These are phyloP conservation scores for Cricetomys ansorgei DNA, from an alignment of 2,113 vertebrate species.

Conservation along the genomic window DNA sequence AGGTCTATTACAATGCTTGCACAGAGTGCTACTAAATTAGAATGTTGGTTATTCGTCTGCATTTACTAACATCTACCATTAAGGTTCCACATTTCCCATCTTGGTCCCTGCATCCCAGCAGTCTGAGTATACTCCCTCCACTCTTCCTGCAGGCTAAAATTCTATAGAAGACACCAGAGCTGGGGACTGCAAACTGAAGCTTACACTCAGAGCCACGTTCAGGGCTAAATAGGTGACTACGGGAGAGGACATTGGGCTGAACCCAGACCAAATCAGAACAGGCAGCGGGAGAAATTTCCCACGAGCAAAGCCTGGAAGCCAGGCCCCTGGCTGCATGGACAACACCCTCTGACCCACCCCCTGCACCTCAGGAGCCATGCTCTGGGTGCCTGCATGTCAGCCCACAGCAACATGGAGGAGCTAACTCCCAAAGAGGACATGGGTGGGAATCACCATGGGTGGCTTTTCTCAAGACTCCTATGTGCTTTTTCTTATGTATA, in stretches of 20 bases:
- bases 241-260: not conserved
- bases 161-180: not conserved
- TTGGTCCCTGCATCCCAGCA: too few relatives aligned
- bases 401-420: not conserved
- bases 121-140: not conserved
- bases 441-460: too few relatives aligned
- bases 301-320: not conserved
- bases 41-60: not conserved
- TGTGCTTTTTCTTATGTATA: fast-evolving
- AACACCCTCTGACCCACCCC: not conserved
- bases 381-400: not conserved
- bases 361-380: not conserved
- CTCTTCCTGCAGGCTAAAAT: not conserved
- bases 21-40: not conserved
- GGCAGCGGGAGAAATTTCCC: too few relatives aligned
- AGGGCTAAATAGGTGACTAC: too few relatives aligned
- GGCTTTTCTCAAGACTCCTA: not conserved
- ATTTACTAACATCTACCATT: not conserved
- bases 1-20: not conserved
- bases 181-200: too few relatives aligned
- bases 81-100: not conserved
- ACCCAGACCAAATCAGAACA: not conserved
- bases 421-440: too few relatives aligned
- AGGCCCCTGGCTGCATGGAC: fast-evolving
- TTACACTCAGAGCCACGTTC: not conserved